Evolutionary conservation across 2,888 invertebrate genomes (phyloP), one percentile per base, ranked within the genome.

Genomic region (Heliconius charithonia): DNA sequence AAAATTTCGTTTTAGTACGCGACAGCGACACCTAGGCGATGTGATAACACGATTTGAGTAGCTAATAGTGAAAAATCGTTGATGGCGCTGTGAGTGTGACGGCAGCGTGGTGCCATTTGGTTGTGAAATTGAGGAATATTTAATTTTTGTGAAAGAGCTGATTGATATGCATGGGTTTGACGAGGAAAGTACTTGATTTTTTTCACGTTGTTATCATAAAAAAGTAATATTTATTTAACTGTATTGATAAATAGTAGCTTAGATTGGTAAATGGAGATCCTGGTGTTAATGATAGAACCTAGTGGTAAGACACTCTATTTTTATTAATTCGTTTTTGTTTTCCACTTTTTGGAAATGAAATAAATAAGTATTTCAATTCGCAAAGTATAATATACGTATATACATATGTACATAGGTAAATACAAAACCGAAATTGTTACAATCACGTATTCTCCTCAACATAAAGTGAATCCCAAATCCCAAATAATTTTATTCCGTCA

Each of bases 1-100:
- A 51, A 80, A 76, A 71, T 62, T 75, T 66, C 69, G 69, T 63
- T 76, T 74, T 69, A 74, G 29, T 65, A 22, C 63, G 27, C 62
- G 25, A 29, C 41, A 65, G 74, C 6, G 72, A 77, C 77, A 77
- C 72, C 65, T 37, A 16, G 12, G n/a, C n/a, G 32, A 32, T 51
- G 29, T 71, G 72, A 25, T 32, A 72, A 25, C 59, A 9, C 32
- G 13, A 19, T n/a, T 32, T 32, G 72, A 72, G 72, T 72, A n/a
- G 72, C 72, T 72, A 72, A 32, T 72, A 37, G 72, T 56, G 56
- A 29, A 56, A 72, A 25, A 72, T 59, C 59, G 59, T 59, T 16
- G 72, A 72, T 72, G 72, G n/a, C 27, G 32, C 72, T 72, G 32
- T n/a, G 16, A n/a, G 25, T 25, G 22, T 41, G 56, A 13, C 29